A percentile compares a stretch with the other conserved stretches of the same genome.
Evolutionary conservation across 2,888 invertebrate species (phyloP).

Genomic region (Dryobotodes eremita): DNA sequence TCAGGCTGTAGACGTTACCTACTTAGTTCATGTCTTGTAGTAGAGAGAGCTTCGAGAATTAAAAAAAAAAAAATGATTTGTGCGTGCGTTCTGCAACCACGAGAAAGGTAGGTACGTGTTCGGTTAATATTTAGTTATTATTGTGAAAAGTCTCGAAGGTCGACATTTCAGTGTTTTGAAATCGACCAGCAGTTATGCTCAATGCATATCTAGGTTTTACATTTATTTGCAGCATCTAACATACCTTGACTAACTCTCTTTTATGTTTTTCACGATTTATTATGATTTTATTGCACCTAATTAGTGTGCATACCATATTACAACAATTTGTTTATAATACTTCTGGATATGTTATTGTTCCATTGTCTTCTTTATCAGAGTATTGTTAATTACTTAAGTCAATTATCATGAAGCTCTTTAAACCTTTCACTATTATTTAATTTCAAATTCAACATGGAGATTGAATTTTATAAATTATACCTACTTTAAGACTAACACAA

Average conservation of each 20-base stretch:
- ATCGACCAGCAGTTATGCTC: constrained; percentile 74
- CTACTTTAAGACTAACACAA: too few species aligned
- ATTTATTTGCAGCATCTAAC: constrained; percentile 61
- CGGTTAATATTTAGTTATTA: constrained; percentile 24
- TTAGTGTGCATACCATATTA: not conserved
- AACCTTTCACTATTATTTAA: not conserved
- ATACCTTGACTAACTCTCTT: constrained; percentile 16
- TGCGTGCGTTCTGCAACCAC: constrained; percentile 14
- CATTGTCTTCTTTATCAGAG: not conserved
- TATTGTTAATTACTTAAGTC: not conserved
- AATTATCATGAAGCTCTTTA: not conserved
- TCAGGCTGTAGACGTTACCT: constrained; percentile 67
- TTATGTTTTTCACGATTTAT: constrained; percentile 27
- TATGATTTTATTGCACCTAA: not conserved
- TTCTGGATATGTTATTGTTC: constrained; percentile 1
- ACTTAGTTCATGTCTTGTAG: constrained; percentile 52
- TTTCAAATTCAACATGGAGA: not conserved
- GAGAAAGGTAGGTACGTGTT: constrained; percentile 42
- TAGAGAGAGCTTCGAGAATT: constrained; percentile 38
- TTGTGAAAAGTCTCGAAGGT: constrained; percentile 71
- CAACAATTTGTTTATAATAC: constrained; percentile 16
- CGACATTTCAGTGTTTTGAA: constrained; percentile 78
- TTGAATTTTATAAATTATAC: not conserved
- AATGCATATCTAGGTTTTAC: constrained; percentile 73
- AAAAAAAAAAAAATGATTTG: too few species aligned